These are phyloP conservation scores for Sebastes melanostomus DNA, from an alignment of 2,797 vertebrate species.

Conservation along the genomic window DNA sequence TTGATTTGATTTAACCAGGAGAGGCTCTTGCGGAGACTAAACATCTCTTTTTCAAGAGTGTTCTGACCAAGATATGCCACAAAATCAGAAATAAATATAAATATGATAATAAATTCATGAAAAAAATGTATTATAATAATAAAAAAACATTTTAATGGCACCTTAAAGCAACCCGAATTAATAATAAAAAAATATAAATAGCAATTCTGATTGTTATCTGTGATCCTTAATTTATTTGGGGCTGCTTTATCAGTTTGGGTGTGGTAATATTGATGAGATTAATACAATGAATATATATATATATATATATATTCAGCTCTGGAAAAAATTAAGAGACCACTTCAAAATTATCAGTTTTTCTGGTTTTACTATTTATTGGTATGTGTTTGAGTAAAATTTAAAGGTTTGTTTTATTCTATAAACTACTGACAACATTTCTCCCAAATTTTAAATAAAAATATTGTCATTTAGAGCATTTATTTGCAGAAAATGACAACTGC, in stretches of 20 bases:
- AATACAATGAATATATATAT: neutral
- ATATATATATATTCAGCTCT: too few relatives aligned
- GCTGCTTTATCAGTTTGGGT: neutral
- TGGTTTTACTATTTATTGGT: too few relatives aligned
- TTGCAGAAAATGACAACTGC: too few relatives aligned
- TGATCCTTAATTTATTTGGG: neutral
- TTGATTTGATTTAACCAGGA: neutral
- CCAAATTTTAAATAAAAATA: too few relatives aligned
- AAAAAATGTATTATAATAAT: neutral
- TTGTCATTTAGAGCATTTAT: too few relatives aligned
- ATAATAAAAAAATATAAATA: neutral
- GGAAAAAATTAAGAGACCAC: too few relatives aligned
- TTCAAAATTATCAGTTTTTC: too few relatives aligned
- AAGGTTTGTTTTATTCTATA: too few relatives aligned
- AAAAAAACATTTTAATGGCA: neutral
- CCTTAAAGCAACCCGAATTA: neutral
- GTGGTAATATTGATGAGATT: neutral
- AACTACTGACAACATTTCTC: too few relatives aligned
- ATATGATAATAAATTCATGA: neutral
- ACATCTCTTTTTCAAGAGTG: neutral
- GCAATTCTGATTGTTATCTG: neutral
- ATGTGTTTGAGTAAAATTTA: too few relatives aligned
- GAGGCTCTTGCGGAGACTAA: neutral
- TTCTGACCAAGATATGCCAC: neutral
- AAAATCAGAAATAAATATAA: neutral